Evolutionary conservation across 2,888 invertebrate species (phyloP).

Genomic region (Tetranychus truncatus): DNA sequence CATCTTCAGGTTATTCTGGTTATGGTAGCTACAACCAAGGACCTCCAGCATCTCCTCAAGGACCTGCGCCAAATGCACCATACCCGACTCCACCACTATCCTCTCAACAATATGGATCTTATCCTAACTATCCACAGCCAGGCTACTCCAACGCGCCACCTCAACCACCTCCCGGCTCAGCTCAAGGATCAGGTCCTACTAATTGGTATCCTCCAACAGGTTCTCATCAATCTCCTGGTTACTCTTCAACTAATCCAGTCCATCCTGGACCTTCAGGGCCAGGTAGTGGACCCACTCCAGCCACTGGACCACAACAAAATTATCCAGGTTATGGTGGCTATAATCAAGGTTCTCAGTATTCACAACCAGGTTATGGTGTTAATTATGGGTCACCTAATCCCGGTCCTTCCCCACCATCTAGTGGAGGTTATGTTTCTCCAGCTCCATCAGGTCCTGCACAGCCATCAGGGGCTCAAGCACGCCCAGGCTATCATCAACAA

Average conservation of each 20-base stretch:
- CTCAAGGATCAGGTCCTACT: neutral
- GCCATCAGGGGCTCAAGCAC: neutral
- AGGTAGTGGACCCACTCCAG: neutral
- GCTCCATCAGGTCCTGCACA: neutral
- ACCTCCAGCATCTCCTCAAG: constrained; percentile 7
- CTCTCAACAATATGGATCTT: neutral
- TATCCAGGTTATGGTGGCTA: neutral
- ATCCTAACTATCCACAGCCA: neutral
- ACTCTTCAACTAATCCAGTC: neutral
- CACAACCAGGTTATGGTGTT: constrained; percentile 1
- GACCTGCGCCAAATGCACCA: neutral
- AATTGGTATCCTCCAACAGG: constrained; percentile 3
- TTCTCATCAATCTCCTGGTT: neutral
- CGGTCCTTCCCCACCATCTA: neutral
- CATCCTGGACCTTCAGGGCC: neutral
- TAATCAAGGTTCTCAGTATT: constrained; percentile 8
- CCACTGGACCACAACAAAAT: neutral
- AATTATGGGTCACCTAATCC: constrained; percentile 8
- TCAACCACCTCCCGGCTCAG: constrained; percentile 2
- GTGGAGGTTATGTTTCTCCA: neutral
- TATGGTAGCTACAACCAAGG: constrained; percentile 11
- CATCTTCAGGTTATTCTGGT: neutral
- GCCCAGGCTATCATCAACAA: constrained; percentile 8
- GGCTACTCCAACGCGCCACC: neutral
- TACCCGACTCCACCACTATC: constrained; percentile 3